These are phyloP conservation scores for Geophilus truncorum DNA, from an alignment of 2,888 invertebrate species.

Conservation along the genomic window DNA sequence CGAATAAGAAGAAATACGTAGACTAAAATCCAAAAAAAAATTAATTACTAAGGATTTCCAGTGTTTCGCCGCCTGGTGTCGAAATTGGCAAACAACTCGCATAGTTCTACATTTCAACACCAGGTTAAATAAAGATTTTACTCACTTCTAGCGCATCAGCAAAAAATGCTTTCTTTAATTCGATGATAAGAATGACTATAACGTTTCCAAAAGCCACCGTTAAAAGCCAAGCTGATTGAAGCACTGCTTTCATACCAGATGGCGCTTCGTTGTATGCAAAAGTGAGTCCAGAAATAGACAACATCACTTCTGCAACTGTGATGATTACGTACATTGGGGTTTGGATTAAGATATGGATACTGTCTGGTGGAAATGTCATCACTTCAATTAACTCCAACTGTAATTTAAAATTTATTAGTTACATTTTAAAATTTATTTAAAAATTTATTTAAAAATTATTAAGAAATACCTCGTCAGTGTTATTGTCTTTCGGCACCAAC, in stretches of 20 bases:
- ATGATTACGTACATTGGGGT: slow-evolving; percentile 89
- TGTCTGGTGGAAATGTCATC: slow-evolving; percentile 56
- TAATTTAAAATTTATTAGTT: too few species aligned
- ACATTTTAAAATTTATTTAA: too few species aligned
- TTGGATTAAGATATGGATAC: slow-evolving; percentile 75
- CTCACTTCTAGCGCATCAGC: background rate
- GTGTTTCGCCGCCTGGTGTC: too few species aligned
- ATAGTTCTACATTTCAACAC: too few species aligned
- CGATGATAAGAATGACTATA: slow-evolving; percentile 46
- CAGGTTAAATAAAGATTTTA: background rate
- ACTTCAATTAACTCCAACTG: background rate
- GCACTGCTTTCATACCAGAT: slow-evolving; percentile 48
- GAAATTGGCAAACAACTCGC: too few species aligned
- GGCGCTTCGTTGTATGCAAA: slow-evolving; percentile 83
- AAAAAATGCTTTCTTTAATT: background rate
- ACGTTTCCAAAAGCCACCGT: slow-evolving; percentile 48
- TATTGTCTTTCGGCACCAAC: background rate
- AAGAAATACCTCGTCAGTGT: too few species aligned
- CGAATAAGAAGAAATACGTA: too few species aligned
- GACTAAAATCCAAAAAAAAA: too few species aligned
- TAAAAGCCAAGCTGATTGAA: slow-evolving; percentile 48
- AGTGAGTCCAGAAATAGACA: slow-evolving; percentile 89
- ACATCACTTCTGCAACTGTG: slow-evolving; percentile 91
- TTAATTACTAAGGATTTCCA: too few species aligned
- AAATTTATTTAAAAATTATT: too few species aligned